Base-by-base conservation (phyloP, 1,140 invertebrate species). In the Homarus americanus region DNA sequence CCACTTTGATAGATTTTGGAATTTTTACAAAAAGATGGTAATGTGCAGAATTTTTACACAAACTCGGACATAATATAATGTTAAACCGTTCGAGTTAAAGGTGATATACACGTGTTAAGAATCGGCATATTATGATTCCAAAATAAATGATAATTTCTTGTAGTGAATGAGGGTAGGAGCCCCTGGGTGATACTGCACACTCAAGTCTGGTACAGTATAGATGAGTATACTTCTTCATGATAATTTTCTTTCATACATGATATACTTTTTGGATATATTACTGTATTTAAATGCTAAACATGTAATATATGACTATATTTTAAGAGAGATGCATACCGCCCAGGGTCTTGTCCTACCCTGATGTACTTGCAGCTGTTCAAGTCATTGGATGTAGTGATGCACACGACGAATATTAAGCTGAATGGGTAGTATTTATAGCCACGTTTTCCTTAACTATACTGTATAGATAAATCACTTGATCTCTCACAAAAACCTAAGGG, bases 281-380 rank as follows among this genome's bases (percentile, higher is more conserved):
- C 44, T 49, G 5, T 49, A 49, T 32, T 10, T 69, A 69, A 69
- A 69, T 69, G 28, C 12, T 10, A 32, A 0, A 58, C 17, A 69
- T 69, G 12, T 69, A 69, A 12, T 69, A 28, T 69, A 69, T 69
- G n/a, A 49, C 28, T n/a, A 79, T 44, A 44, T 1, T 79, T 15
- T 58, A 20, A 58, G 53, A 49, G 9, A 49, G n/a, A 79, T 40
- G 40, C 32, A 44, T 15, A 79, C 49, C 49, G 40, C 76, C 76
- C 28, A 44, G 28, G 76, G 76, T 40, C 36, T 49, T 44, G 40
- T 49, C 76, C 40, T 44, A 79, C 44, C 28, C 82, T 32, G n/a
- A 24, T 40, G 49, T 58, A 66, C 53, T 83, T 83, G 82, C 82
- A 38, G 53, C 82, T 83, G 63, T 83, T 66, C 15, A 66, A 83